phyloP scores from a whole-genome alignment of 2,113 vertebrate species.

The Alosa alosa region DNA sequence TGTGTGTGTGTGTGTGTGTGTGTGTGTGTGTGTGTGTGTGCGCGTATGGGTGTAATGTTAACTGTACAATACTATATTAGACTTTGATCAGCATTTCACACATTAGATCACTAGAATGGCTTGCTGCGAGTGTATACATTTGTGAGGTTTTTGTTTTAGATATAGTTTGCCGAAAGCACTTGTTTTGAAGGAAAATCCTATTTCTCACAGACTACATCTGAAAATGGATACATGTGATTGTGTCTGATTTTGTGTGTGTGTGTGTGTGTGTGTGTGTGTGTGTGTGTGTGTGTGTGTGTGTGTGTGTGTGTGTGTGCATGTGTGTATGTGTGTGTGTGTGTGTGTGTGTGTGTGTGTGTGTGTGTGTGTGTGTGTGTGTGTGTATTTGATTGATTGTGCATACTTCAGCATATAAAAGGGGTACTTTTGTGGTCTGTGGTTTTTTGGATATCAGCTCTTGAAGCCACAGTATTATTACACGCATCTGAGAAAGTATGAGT shows the following conservation, averaged over 20 bases:
- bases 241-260: background rate
- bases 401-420: background rate
- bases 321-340: background rate
- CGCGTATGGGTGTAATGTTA: background rate
- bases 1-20: too few species aligned
- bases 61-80: background rate
- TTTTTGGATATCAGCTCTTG: background rate
- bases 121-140: too few species aligned
- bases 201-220: too few species aligned
- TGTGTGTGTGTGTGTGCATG: background rate
- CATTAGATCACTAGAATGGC: background rate
- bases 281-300: background rate
- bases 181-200: too few species aligned
- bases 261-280: background rate
- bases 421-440: background rate
- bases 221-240: too few species aligned
- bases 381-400: background rate
- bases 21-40: too few species aligned
- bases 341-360: background rate
- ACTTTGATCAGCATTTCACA: background rate
- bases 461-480: background rate
- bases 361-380: conserved; percentile 5
- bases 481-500: background rate
- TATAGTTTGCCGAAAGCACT: background rate
- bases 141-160: background rate